phyloP scores from a whole-genome alignment of 2,888 invertebrate genomes.

The Axea sp. region DNA sequence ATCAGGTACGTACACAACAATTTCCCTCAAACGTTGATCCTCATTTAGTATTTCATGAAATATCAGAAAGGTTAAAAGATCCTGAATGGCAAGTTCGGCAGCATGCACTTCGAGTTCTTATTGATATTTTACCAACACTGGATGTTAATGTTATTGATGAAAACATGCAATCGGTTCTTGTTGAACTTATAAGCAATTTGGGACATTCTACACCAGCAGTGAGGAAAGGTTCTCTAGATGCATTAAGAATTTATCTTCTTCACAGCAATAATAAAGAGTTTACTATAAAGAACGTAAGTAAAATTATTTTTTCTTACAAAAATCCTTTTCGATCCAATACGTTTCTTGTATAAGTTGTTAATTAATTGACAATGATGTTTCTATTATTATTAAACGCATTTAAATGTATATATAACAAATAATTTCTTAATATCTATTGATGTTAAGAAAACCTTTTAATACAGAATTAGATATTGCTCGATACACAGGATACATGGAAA shows the following conservation, averaged over 20 bases:
- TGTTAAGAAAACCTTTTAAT: no score
- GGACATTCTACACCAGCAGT: slow-evolving; percentile 90
- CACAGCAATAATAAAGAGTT: slow-evolving; percentile 85
- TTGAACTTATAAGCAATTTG: slow-evolving; percentile 88
- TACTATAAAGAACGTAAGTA: slow-evolving; percentile 79
- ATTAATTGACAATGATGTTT: no score
- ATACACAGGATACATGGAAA: no score
- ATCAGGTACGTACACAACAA: slow-evolving; percentile 84
- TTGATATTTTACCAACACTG: slow-evolving; percentile 88
- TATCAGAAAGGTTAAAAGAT: slow-evolving; percentile 86
- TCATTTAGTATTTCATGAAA: slow-evolving; percentile 84
- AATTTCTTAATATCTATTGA: no score
- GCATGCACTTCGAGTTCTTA: slow-evolving; percentile 88
- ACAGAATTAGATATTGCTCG: no score
- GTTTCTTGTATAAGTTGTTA: no score
- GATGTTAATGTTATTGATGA: slow-evolving; percentile 83
- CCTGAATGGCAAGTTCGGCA: slow-evolving; percentile 92
- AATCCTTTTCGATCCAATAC: no score
- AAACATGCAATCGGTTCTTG: slow-evolving; percentile 83
- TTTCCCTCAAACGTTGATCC: slow-evolving; percentile 86
- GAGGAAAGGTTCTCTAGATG: slow-evolving; percentile 88
- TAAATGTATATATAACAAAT: no score
- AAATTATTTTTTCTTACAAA: no score
- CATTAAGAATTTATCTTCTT: slow-evolving; percentile 86
- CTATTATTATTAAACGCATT: no score